Evolutionary conservation across 2,113 vertebrate genomes (phyloP).

Genomic region (Mesoclemmys tuberculata): DNA sequence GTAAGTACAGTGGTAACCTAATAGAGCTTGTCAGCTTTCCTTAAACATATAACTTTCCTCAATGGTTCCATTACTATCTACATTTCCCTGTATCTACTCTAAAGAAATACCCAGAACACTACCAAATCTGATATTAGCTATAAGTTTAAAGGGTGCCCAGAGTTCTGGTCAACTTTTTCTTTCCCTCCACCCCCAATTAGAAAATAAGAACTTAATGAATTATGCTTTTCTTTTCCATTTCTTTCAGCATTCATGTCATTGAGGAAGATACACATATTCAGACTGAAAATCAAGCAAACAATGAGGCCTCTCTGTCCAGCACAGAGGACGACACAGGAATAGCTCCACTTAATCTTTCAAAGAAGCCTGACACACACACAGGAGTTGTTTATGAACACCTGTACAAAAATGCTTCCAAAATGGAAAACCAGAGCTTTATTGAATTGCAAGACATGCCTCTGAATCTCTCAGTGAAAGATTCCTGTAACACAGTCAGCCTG

Average conservation of each 20-base stretch:
- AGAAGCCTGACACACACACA: slow-evolving; percentile 70
- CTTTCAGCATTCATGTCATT: slow-evolving; percentile 63
- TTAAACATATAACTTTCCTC: background rate
- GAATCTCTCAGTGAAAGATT: slow-evolving; percentile 89
- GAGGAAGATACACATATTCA: slow-evolving; percentile 35
- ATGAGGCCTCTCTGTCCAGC: background rate
- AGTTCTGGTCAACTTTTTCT: background rate
- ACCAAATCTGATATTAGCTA: background rate
- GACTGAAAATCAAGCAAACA: background rate
- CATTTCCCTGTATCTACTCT: background rate
- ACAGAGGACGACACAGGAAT: slow-evolving; percentile 65
- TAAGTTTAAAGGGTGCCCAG: background rate
- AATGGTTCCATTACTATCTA: background rate
- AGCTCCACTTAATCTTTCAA: slow-evolving; percentile 93
- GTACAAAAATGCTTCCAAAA: slow-evolving; percentile 21
- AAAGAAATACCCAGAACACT: background rate
- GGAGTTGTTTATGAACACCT: background rate
- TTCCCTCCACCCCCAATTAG: background rate
- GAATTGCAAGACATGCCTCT: slow-evolving; percentile 86
- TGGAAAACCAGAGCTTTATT: slow-evolving; percentile 53
- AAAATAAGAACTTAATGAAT: background rate
- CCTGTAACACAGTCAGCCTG: slow-evolving; percentile 61
- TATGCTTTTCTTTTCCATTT: slow-evolving; percentile 3
- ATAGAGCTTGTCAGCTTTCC: background rate
- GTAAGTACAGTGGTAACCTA: background rate